Conservation (phyloP, 2,797 vertebrate genomes). For the Mormyrops attenuatus region DNA sequence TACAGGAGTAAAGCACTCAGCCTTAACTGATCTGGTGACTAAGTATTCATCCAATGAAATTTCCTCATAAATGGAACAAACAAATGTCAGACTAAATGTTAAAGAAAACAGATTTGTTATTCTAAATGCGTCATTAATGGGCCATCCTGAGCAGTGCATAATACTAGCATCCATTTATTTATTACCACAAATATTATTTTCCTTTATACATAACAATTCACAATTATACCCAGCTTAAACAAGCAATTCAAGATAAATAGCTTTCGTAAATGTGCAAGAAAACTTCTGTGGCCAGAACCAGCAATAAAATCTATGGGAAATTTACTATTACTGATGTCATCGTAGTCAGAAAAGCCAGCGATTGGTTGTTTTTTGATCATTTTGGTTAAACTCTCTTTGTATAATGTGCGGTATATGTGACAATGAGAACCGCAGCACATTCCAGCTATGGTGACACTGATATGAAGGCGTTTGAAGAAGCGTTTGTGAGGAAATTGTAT, state of each 20-base stretch:
- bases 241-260: not conserved
- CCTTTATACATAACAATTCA: not conserved
- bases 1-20: not conserved
- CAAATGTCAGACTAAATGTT: slow-evolving; percentile 3
- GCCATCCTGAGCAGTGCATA: not conserved
- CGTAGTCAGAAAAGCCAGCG: not conserved
- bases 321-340: not conserved
- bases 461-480: not conserved
- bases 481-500: not conserved
- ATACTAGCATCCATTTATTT: not conserved
- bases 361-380: not conserved
- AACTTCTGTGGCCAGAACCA: not conserved
- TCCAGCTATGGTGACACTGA: not conserved
- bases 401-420: not conserved
- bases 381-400: not conserved
- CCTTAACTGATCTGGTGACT: not conserved
- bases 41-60: not conserved
- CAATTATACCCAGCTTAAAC: not conserved
- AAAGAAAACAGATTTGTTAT: not conserved
- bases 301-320: not conserved
- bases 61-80: not conserved
- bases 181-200: not conserved
- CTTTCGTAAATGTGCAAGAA: not conserved
- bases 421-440: not conserved
- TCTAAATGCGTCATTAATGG: not conserved